phyloP scores from a whole-genome alignment of 2,113 vertebrate genomes.

The Leptocoma aspasia region DNA sequence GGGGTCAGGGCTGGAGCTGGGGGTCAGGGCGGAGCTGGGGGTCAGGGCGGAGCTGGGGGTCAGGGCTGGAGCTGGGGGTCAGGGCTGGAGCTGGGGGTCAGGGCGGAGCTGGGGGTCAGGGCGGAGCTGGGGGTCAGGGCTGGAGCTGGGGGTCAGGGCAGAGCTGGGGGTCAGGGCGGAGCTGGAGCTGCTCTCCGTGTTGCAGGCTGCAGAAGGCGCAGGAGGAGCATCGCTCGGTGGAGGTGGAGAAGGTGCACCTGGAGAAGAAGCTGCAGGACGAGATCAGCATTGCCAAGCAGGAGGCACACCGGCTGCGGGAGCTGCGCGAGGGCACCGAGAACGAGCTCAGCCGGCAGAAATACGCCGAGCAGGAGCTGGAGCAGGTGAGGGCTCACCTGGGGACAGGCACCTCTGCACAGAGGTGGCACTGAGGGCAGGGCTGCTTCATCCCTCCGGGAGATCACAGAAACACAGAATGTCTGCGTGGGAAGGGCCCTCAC shows the following conservation, averaged over 20 bases:
- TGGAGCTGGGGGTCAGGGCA: too few species aligned
- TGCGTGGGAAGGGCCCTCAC: fast-evolving
- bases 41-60: too few species aligned
- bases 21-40: too few species aligned
- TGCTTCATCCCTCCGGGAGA: neutral
- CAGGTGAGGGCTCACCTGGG: constrained; percentile 74
- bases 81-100: too few species aligned
- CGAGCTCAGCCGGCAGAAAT: constrained; percentile 93
- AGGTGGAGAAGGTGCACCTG: constrained; percentile 95
- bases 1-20: too few species aligned
- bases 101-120: too few species aligned
- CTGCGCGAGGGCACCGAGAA: constrained; percentile 94
- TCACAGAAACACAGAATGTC: fast-evolving
- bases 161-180: too few species aligned
- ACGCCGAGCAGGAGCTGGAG: constrained; percentile 93
- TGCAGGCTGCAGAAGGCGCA: constrained; percentile 93
- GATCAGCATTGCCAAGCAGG: constrained; percentile 94
- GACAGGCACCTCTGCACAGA: too few species aligned
- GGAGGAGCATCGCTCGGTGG: constrained; percentile 93
- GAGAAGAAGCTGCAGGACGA: constrained; percentile 95
- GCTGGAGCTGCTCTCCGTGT: neutral
- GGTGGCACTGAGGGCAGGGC: too few species aligned
- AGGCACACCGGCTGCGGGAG: constrained; percentile 89
- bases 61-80: too few species aligned
- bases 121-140: too few species aligned